A percentile compares a stretch with the other conserved stretches of the same genome.
These are phyloP conservation scores for Tauraco hartlaubi DNA, from an alignment of 2,797 vertebrate species.

Conservation along the genomic window DNA sequence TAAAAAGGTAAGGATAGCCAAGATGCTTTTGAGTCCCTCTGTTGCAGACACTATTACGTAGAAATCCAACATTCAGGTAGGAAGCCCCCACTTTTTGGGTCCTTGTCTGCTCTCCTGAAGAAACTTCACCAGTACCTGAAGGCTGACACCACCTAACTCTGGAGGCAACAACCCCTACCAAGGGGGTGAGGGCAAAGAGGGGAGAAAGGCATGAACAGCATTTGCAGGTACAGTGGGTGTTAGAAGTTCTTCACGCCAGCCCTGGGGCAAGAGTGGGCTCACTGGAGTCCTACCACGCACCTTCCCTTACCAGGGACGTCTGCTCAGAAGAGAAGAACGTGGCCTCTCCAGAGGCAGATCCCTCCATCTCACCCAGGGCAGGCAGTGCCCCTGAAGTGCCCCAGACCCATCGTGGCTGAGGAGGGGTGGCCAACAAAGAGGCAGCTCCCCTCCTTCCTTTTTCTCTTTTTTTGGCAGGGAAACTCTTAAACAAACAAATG, in stretches of 20 bases:
- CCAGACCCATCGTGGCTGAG: not conserved
- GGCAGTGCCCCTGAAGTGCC: not conserved
- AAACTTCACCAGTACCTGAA: not conserved
- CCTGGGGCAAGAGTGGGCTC: not conserved
- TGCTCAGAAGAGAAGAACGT: not conserved
- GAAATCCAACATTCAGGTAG: not conserved
- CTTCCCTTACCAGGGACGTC: not conserved
- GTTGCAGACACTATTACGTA: not conserved
- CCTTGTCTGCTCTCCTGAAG: not conserved
- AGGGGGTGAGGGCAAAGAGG: not conserved
- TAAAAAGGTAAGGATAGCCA: not conserved
- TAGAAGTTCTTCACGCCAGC: not conserved
- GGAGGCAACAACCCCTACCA: not conserved
- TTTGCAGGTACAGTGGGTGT: not conserved
- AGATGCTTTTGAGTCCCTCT: not conserved
- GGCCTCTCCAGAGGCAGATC: not conserved
- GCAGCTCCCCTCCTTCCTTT: conserved; percentile 58
- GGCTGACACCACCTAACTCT: not conserved
- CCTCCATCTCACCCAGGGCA: fast-evolving
- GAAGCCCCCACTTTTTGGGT: not conserved
- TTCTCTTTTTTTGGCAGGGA: conserved; percentile 74
- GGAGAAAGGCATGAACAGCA: not conserved
- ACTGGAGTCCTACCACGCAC: not conserved
- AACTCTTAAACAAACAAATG: conserved; percentile 73
- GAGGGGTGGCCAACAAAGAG: not conserved